phyloP scores from a whole-genome alignment of 2,113 vertebrate species.

The Percina caprodes region DNA sequence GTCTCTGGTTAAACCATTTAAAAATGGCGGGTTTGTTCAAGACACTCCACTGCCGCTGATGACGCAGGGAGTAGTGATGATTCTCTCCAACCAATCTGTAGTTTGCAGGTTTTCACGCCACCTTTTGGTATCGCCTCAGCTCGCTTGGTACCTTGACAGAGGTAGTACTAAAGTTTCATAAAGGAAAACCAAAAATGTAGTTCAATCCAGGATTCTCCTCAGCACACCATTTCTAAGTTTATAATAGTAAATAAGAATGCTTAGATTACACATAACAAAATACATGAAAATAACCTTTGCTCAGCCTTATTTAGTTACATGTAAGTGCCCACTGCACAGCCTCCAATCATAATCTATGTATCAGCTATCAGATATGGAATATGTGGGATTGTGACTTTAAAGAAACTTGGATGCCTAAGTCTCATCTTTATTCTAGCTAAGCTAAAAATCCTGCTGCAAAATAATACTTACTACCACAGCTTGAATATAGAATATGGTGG shows the following conservation, averaged over 20 bases:
- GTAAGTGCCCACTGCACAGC: background rate
- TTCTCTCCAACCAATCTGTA: too few species aligned
- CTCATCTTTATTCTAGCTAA: background rate
- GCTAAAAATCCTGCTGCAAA: slow-evolving; percentile 2
- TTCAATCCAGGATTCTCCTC: slow-evolving; percentile 11
- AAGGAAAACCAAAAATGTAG: background rate
- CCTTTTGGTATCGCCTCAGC: too few species aligned
- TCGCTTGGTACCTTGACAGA: too few species aligned
- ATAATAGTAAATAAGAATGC: slow-evolving; percentile 13
- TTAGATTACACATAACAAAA: background rate
- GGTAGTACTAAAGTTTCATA: too few species aligned
- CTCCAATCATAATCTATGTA: background rate
- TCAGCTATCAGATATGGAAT: background rate
- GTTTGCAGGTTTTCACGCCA: too few species aligned
- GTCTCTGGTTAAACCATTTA: too few species aligned
- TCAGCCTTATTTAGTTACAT: background rate
- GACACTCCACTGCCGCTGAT: too few species aligned
- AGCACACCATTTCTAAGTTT: slow-evolving; percentile 4
- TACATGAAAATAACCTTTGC: slow-evolving; percentile 11
- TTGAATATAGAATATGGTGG: slow-evolving; percentile 29
- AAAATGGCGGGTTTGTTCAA: too few species aligned
- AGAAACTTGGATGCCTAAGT: background rate
- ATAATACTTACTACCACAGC: slow-evolving; percentile 25
- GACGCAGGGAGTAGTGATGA: too few species aligned
- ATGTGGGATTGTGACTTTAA: background rate